Percentiles rank a stretch among this genome's conserved stretches.
Conservation (phyloP, 1,140 invertebrate genomes). For the Pseudomyrmex pallidus region DNA sequence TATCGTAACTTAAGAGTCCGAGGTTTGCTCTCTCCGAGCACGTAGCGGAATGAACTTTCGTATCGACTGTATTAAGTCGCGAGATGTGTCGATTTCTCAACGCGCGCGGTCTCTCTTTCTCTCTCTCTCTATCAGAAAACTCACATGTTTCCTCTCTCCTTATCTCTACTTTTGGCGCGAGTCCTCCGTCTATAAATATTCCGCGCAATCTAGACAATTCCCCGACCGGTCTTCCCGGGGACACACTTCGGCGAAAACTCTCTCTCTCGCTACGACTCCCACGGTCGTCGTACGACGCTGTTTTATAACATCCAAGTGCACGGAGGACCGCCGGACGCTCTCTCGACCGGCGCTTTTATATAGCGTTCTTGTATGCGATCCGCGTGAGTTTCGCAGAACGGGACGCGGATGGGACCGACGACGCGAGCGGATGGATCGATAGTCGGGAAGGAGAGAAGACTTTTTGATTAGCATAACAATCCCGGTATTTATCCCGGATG, state of each 20-base stretch:
- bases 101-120: background rate
- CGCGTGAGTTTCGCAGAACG: background rate
- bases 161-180: slow-evolving; percentile 26
- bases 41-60: too few relatives aligned
- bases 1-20: background rate
- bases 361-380: background rate
- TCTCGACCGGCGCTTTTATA: background rate
- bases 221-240: slow-evolving; percentile 15
- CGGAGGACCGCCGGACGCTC: background rate
- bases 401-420: background rate
- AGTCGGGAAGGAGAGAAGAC: too few relatives aligned
- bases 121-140: background rate
- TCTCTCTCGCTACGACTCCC: slow-evolving; percentile 19
- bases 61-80: background rate
- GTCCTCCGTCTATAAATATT: slow-evolving; percentile 45
- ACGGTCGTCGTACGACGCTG: slow-evolving; percentile 10
- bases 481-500: background rate
- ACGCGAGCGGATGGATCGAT: too few relatives aligned
- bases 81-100: slow-evolving; percentile 7
- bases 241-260: slow-evolving; percentile 28
- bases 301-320: background rate
- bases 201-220: slow-evolving; percentile 37
- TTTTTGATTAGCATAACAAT: background rate
- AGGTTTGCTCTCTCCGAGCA: background rate
- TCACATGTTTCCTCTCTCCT: too few relatives aligned